Percentiles rank a stretch among this genome's conserved stretches.
phyloP scores from a whole-genome alignment of 2,113 vertebrate genomes.

The Isichthys henryi region DNA sequence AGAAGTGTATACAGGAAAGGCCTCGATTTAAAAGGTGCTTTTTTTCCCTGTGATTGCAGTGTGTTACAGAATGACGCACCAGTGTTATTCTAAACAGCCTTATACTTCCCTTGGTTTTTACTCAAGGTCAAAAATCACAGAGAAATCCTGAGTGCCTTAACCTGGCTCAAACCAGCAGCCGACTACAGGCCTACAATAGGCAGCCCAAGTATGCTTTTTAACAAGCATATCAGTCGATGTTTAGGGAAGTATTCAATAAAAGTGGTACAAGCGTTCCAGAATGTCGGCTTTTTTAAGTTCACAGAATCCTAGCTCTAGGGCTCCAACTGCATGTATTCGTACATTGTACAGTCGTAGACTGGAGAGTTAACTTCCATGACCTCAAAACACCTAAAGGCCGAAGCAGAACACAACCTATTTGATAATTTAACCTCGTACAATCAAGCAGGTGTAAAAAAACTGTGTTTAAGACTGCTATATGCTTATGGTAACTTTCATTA shows the following conservation, averaged over 20 bases:
- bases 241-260: background rate
- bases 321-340: slow-evolving; percentile 9
- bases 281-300: slow-evolving; percentile 41
- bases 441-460: background rate
- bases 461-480: slow-evolving; percentile 2
- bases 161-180: slow-evolving; percentile 25
- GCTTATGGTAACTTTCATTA: background rate
- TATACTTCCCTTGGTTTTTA: slow-evolving; percentile 18
- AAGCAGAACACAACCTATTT: slow-evolving; percentile 13
- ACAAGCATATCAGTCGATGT: slow-evolving; percentile 5
- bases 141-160: slow-evolving; percentile 24
- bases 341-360: slow-evolving; percentile 14
- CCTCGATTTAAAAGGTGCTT: background rate
- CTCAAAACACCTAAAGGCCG: background rate
- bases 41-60: slow-evolving; percentile 6
- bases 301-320: slow-evolving; percentile 31
- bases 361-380: slow-evolving; percentile 8
- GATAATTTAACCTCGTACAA: slow-evolving; percentile 1
- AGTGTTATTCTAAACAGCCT: slow-evolving; percentile 18
- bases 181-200: slow-evolving; percentile 16
- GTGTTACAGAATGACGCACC: slow-evolving; percentile 10
- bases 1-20: background rate
- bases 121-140: slow-evolving; percentile 19
- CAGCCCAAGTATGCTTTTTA: slow-evolving; percentile 20
- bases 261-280: background rate